Percentiles rank a stretch among this genome's conserved stretches.
Evolutionary conservation across 35 echinoderm and acorn worm genomes (phyloP).

Genomic region (Anneissia japonica): DNA sequence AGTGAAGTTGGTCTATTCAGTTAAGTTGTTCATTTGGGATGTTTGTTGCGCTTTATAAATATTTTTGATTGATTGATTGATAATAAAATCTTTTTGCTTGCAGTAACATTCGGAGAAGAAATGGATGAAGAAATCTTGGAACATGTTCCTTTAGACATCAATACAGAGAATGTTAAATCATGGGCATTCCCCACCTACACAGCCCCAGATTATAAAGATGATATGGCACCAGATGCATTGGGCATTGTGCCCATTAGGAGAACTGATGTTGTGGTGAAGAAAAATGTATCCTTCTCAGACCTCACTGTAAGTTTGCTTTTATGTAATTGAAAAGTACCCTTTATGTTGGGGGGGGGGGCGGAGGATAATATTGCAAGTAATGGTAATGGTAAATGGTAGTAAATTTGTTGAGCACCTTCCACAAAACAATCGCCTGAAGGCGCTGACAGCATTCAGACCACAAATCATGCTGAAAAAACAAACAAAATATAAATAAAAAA

Average conservation of each 20-base stretch:
- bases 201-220: conserved; percentile 80
- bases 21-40: no score
- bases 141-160: conserved; percentile 52
- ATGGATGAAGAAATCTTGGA: conserved; percentile 29
- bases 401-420: no score
- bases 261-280: conserved; percentile 55
- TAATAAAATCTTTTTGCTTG: conserved; percentile 8
- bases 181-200: conserved; percentile 84
- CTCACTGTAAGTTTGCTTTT: conserved; percentile 66
- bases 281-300: conserved; percentile 65
- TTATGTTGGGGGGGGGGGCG: no score
- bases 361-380: neutral
- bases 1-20: no score
- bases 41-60: no score
- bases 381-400: neutral
- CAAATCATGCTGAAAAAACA: no score
- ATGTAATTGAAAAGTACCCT: no score
- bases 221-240: conserved; percentile 92
- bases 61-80: no score
- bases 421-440: no score
- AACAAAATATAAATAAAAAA: no score
- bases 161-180: conserved; percentile 31
- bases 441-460: no score
- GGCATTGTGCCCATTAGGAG: conserved; percentile 66
- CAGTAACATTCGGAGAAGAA: conserved; percentile 69